Percentiles rank a stretch among this genome's conserved stretches.
phyloP scores from a whole-genome alignment of 2,797 vertebrate genomes.

The Oreonectes daqikongensis region DNA sequence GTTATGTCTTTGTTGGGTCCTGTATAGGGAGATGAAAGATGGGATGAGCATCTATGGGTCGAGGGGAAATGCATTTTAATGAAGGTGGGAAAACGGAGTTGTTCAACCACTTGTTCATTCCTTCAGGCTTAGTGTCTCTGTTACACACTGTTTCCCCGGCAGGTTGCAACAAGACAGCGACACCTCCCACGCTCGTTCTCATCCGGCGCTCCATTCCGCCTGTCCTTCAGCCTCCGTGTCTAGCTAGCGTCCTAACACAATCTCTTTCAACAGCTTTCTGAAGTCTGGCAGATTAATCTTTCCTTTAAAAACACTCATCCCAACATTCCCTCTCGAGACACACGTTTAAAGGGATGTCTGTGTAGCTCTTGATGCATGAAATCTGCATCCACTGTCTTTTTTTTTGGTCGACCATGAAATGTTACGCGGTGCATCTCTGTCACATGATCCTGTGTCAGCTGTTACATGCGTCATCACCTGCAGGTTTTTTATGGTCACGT shows the following conservation, averaged over 20 bases:
- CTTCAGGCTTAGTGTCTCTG: constrained; percentile 11
- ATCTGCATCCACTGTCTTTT: background rate
- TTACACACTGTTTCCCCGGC: constrained; percentile 20
- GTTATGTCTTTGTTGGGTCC: background rate
- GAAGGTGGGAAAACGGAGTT: background rate
- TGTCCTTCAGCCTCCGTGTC: constrained; percentile 12
- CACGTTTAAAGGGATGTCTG: background rate
- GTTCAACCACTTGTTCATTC: constrained; percentile 14
- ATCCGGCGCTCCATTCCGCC: constrained; percentile 23
- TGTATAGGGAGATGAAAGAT: background rate
- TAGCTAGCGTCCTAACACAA: background rate
- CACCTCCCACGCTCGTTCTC: constrained; percentile 21
- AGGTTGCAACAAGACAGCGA: constrained; percentile 32
- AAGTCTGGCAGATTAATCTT: constrained; percentile 18
- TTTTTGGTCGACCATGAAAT: background rate
- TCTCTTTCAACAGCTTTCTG: background rate
- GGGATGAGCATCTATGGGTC: background rate
- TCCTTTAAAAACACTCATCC: background rate
- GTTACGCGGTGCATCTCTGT: background rate
- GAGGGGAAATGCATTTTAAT: background rate
- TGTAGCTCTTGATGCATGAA: background rate
- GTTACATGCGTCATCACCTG: background rate
- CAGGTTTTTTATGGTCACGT: background rate
- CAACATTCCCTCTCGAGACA: background rate
- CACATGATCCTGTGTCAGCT: background rate